Base-by-base conservation (phyloP, 2,113 vertebrate species). In the Ariopsis seemanni region DNA sequence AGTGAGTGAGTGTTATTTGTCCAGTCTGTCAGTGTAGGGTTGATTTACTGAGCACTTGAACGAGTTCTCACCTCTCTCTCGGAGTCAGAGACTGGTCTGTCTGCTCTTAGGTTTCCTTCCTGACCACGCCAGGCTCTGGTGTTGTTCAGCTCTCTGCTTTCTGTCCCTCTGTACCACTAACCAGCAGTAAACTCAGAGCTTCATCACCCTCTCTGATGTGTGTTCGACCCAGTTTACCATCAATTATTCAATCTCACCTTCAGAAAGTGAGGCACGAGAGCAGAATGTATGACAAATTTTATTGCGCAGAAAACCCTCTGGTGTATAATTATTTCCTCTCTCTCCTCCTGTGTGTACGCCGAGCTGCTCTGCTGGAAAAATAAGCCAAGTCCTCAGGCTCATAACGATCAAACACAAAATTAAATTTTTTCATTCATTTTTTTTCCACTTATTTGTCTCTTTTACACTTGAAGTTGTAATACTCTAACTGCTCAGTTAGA, bases 161-260 rank as follows among this genome's bases (percentile, higher is more conserved):
- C 82, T 55, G 22, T 50, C 84, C 50, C 48, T 74, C 72, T 52
- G 78, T 88, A 88, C 87, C 55, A 8, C 63, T 83, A 48, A 71
- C 52, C 85, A 34, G 55, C 87, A 42, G 53, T 25, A 62, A 79
- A 17, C 69, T 34, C 17, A 18, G 30, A 30, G 69, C 30, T 50
- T 14, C 57, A 58, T 85, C 48, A 77, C 12, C 30, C 78, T 27
- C 50, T 74, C 80, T 34, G 72, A 25, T 63, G 78, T 86, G 69
- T 58, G 48, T 57, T 88, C 65, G 34, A 62, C 80, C 62, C n/a
- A 50, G 62, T 60, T 88, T 86, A 25, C 5, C 34, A 48, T 90
- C 78, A 84, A 82, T 90, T 84, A 85, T 90, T 86, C 77, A 88
- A 18, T 48, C 18, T 48, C 71, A 48, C 71, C 34, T 50, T 52